Base-by-base conservation (phyloP, 2,797 vertebrate species). In the Loriculus beryllinus region DNA sequence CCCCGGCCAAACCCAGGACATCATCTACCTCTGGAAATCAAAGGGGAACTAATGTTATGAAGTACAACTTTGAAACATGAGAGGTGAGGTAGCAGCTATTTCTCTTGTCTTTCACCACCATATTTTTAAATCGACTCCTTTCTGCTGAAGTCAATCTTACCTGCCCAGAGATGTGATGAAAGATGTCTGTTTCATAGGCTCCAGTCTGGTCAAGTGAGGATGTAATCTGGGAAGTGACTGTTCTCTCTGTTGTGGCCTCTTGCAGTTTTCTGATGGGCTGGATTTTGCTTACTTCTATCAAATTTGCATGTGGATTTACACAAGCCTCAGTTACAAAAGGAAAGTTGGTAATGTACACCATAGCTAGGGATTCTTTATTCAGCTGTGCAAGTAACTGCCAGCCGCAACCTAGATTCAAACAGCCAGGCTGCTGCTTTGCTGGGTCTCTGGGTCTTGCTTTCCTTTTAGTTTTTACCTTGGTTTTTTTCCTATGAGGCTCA, bases 281-380 rank as follows among this genome's bases (percentile, higher is more conserved):
- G 28, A 33, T 84, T 84, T 84, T 70, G 15, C 49, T 76, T 83
- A 28, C 54, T 90, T 67, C 29, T 63, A 47, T 79, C 63, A 54
- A 35, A 70, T 51, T 43, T 63, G 71, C 43, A 15, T 72, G 47
- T 64, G 43, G 45, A 76, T 26, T 45, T 39, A 2, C 12, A 39
- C 77, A 88, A 1, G n/a, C 33, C 33, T 78, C 75, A 42, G 29
- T 83, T 86, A 72, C 51, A 35, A 20, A 90, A 86, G 78, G 60
- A 69, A 72, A n/a, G 39, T 43, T n/a, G 51, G 54, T 65, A 68
- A 71, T 9, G 18, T 39, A 31, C 63, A 54, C 33, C 20, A 6
- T 72, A 26, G 70, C 47, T 59, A 14, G 47, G 67, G 80, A 63
- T 48, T 86, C n/a, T 28, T 47, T 47, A 33, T 23, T 70, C 49